A percentile compares a stretch with the other conserved stretches of the same genome.
Evolutionary conservation across 2,888 invertebrate species (phyloP).

Genomic region (Orthonychiurus folsomi): DNA sequence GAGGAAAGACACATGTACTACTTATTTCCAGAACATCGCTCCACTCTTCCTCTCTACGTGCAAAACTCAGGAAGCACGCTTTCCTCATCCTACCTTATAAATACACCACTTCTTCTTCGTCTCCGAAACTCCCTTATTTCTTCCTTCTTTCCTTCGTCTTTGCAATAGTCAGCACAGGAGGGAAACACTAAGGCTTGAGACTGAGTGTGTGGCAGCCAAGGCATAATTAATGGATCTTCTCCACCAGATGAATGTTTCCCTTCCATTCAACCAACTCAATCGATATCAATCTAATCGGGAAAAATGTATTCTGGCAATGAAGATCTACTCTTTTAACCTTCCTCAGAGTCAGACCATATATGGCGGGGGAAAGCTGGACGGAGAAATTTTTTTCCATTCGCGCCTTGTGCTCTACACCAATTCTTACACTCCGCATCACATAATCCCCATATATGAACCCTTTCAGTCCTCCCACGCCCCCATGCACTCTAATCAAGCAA

Average conservation of each 20-base stretch:
- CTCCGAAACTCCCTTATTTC: not conserved
- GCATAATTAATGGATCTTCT: conserved; percentile 30
- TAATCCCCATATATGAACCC: too few relatives aligned
- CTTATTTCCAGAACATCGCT: not conserved
- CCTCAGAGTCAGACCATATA: conserved; percentile 5
- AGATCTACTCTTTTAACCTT: conserved; percentile 6
- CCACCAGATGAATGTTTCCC: conserved; percentile 32
- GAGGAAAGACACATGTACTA: not conserved
- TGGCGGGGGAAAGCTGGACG: too few relatives aligned
- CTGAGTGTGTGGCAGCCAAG: conserved; percentile 5
- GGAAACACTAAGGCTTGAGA: too few relatives aligned
- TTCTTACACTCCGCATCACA: too few relatives aligned
- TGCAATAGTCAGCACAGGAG: not conserved
- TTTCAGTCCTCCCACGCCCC: too few relatives aligned
- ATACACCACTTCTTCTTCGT: not conserved
- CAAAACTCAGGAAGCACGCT: not conserved
- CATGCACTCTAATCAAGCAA: too few relatives aligned
- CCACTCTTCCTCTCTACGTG: not conserved
- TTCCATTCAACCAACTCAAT: conserved; percentile 18
- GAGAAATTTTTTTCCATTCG: too few relatives aligned
- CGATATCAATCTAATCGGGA: conserved; percentile 33
- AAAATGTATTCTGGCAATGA: conserved; percentile 15
- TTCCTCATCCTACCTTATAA: not conserved
- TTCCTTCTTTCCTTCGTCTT: conserved; percentile 1
- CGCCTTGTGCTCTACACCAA: too few relatives aligned